Evolutionary conservation across 2,797 vertebrate species (phyloP).

Genomic region (Fratercula arctica): DNA sequence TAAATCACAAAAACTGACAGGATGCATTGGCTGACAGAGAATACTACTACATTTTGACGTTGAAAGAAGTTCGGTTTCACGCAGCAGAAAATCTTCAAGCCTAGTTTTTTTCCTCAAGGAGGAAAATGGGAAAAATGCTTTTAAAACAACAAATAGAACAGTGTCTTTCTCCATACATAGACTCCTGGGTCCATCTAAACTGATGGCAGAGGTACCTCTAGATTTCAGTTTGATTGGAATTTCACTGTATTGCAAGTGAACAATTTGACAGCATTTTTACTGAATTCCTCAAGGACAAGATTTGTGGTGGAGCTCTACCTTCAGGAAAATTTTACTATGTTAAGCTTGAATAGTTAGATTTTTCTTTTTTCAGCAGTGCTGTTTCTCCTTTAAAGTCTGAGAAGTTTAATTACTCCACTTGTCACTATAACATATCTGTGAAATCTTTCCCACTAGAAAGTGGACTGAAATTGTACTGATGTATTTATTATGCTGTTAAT

Average conservation of each 20-base stretch:
- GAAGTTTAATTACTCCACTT: background rate
- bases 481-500: background rate
- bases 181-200: background rate
- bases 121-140: background rate
- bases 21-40: background rate
- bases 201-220: background rate
- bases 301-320: background rate
- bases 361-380: background rate
- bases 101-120: background rate
- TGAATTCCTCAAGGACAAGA: background rate
- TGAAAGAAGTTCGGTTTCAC: background rate
- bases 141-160: background rate
- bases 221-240: background rate
- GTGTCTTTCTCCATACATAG: background rate
- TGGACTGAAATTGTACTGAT: background rate
- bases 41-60: background rate
- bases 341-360: background rate
- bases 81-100: background rate
- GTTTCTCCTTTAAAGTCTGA: background rate
- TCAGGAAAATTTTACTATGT: background rate
- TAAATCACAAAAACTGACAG: background rate
- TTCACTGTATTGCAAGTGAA: background rate
- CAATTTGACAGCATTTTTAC: background rate
- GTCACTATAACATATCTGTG: background rate
- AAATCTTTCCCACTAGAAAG: background rate